phyloP scores from a whole-genome alignment of 2,888 invertebrate species.

The Aproaerema taeniolella region DNA sequence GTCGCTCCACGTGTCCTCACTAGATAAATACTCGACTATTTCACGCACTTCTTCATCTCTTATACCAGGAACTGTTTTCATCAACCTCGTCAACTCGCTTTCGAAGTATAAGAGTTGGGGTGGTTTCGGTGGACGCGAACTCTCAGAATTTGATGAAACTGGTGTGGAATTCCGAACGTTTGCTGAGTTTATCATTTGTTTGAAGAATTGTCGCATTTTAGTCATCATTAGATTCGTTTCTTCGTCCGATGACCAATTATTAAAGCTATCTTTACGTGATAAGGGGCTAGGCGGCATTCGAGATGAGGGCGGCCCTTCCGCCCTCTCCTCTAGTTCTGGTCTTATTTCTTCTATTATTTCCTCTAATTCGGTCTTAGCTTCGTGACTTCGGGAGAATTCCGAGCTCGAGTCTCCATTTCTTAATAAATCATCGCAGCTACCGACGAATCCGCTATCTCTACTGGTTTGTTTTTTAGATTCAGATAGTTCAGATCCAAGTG shows the following conservation, averaged over 20 bases:
- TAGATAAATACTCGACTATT: conserved; percentile 94
- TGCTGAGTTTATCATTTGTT: conserved; percentile 88
- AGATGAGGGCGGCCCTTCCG: conserved; percentile 72
- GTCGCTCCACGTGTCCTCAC: conserved; percentile 96
- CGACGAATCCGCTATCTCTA: conserved; percentile 92
- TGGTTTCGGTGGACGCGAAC: conserved; percentile 83
- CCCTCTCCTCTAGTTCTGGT: conserved; percentile 68
- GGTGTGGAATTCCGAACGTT: conserved; percentile 75
- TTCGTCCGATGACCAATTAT: conserved; percentile 96
- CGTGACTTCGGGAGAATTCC: conserved; percentile 68
- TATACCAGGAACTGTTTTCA: conserved; percentile 96
- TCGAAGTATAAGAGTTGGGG: conserved; percentile 93
- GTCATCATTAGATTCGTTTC: conserved; percentile 97
- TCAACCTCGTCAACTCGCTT: conserved; percentile 90
- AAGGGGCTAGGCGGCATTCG: conserved; percentile 76
- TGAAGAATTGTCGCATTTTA: conserved; percentile 94
- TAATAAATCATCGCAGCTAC: conserved; percentile 90
- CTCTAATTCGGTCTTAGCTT: conserved; percentile 76
- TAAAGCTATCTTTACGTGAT: conserved; percentile 92
- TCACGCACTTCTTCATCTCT: conserved; percentile 93
- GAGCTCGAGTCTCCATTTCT: conserved; percentile 79
- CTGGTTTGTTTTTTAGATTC: conserved; percentile 88
- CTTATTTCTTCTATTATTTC: conserved; percentile 79
- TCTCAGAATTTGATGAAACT: conserved; percentile 76
- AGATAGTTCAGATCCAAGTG: conserved; percentile 75